Conservation (phyloP, 2,888 invertebrate genomes). For the Protophormia terraenovae region DNA sequence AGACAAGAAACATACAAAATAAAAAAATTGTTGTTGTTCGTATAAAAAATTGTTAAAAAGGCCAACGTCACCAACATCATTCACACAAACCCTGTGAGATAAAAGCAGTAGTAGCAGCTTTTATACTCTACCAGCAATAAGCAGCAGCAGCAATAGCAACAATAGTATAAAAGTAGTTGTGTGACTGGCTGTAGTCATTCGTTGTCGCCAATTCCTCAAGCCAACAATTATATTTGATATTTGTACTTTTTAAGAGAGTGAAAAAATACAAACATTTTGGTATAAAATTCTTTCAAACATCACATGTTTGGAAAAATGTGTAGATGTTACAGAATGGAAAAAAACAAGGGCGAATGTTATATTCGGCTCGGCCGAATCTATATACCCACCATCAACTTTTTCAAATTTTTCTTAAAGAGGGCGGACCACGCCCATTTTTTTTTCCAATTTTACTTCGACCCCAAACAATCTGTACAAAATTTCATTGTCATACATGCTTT, state of each 20-base stretch:
- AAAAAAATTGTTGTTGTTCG: slow-evolving; percentile 14
- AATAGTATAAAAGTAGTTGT: slow-evolving; percentile 21
- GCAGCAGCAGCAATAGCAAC: not conserved
- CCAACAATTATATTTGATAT: slow-evolving; percentile 31
- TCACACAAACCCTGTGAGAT: not conserved
- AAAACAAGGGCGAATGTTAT: too few relatives aligned
- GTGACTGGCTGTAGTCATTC: slow-evolving; percentile 2
- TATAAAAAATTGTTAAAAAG: slow-evolving; percentile 36
- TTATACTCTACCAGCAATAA: not conserved
- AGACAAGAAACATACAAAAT: slow-evolving; percentile 11
- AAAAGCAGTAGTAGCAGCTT: not conserved
- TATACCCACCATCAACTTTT: too few relatives aligned
- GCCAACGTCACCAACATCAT: slow-evolving; percentile 37
- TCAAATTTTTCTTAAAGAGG: too few relatives aligned
- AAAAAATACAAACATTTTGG: not conserved
- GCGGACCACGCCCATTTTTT: too few relatives aligned
- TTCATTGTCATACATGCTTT: too few relatives aligned
- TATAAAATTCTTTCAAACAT: not conserved
- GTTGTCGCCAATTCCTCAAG: slow-evolving; percentile 31
- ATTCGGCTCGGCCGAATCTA: too few relatives aligned
- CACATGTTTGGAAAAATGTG: not conserved
- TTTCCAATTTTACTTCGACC: too few relatives aligned
- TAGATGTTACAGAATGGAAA: too few relatives aligned
- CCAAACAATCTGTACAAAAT: too few relatives aligned
- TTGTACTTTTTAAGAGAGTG: not conserved